phyloP scores from a whole-genome alignment of 2,113 vertebrate species.

The Gnathonemus echidnorhynchus region DNA sequence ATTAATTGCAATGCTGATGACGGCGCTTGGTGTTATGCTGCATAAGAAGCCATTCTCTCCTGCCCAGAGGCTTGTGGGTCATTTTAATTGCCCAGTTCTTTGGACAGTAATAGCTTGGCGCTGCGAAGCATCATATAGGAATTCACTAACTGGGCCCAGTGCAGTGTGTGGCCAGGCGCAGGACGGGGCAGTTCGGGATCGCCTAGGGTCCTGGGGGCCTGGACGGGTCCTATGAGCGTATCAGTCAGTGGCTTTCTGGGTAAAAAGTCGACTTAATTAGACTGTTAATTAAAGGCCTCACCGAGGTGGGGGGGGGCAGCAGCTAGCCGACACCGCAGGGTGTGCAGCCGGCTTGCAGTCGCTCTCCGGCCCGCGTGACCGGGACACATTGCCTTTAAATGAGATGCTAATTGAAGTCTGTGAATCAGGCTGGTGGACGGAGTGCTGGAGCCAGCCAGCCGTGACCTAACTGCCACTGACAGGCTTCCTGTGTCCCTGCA shows the following conservation, averaged over 20 bases:
- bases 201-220: neutral
- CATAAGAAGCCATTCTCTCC: neutral
- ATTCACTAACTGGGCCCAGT: neutral
- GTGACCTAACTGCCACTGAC: neutral
- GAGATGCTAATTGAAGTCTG: conserved; percentile 10
- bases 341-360: neutral
- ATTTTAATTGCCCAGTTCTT: neutral
- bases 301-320: neutral
- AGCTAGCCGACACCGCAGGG: neutral
- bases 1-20: neutral
- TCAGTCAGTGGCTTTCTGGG: neutral
- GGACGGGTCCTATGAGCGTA: neutral
- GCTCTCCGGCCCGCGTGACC: neutral
- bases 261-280: neutral
- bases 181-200: neutral
- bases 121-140: neutral
- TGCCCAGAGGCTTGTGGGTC: neutral
- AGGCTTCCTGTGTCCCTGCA: conserved; percentile 38
- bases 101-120: neutral
- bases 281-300: conserved; percentile 6
- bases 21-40: neutral
- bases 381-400: neutral
- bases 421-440: neutral
- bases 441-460: neutral
- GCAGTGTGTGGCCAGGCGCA: neutral